A percentile compares a stretch with the other conserved stretches of the same genome.
phyloP scores from a whole-genome alignment of 2,797 vertebrate genomes.

The Sphenopsis melanotis region DNA sequence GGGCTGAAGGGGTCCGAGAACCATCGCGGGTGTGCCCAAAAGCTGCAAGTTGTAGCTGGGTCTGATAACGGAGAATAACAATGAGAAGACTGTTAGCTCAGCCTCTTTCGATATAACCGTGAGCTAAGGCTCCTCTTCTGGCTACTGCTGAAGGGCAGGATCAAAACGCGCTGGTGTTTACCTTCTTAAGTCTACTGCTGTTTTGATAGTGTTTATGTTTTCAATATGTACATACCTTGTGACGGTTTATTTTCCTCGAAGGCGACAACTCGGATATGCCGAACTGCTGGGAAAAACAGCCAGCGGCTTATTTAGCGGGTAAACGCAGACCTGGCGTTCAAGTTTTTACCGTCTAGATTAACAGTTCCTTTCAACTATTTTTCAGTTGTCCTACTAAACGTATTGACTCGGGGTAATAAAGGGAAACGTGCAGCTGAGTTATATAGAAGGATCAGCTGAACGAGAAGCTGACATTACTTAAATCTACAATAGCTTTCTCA shows the following conservation, averaged over 20 bases:
- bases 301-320: neutral
- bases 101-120: rapidly evolving
- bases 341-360: neutral
- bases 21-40: too few species aligned
- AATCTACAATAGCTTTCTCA: neutral
- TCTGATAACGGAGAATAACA: neutral
- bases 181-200: rapidly evolving
- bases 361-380: neutral
- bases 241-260: neutral
- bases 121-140: neutral
- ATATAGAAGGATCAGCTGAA: neutral
- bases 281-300: neutral
- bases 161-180: rapidly evolving
- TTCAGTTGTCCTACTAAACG: rapidly evolving
- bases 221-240: rapidly evolving
- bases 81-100: too few species aligned
- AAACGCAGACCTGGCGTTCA: neutral
- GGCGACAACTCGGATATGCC: neutral
- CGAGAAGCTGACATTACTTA: neutral
- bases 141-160: neutral
- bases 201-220: neutral
- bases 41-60: rapidly evolving
- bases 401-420: rapidly evolving
- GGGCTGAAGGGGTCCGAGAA: too few species aligned
- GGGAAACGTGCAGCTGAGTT: neutral